Conservation (phyloP, 64 coral and sea anemone species). For the Stichodactyla helianthus region DNA sequence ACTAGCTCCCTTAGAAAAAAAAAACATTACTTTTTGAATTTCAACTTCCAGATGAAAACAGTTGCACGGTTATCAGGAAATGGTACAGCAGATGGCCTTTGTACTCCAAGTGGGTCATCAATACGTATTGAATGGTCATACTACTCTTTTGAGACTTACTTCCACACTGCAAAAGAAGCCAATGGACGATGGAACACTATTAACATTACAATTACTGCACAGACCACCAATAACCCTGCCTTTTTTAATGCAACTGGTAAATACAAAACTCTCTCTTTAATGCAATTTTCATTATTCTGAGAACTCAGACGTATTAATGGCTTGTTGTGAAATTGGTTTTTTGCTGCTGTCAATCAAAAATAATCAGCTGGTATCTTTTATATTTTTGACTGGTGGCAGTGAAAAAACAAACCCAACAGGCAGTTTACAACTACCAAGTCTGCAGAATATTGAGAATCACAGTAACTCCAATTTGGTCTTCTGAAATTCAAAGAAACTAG, state of each 20-base stretch:
- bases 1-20: neutral
- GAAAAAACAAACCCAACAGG: no score
- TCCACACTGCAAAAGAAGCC: neutral
- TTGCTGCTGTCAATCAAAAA: no score
- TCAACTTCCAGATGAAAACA: neutral
- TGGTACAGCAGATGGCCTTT: neutral
- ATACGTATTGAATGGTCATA: neutral
- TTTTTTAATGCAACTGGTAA: conserved; percentile 4
- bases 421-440: no score
- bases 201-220: neutral
- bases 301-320: no score
- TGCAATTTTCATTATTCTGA: neutral
- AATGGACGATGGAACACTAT: neutral
- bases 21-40: neutral
- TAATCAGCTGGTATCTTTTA: no score
- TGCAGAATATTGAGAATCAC: no score
- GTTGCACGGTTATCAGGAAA: neutral
- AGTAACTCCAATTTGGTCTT: no score
- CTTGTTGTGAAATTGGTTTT: no score
- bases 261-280: neutral
- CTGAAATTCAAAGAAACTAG: no score
- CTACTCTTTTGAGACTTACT: neutral
- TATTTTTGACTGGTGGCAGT: no score
- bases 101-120: neutral
- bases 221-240: neutral